These are phyloP conservation scores for Menura novaehollandiae DNA, from an alignment of 2,113 vertebrate species.

Conservation along the genomic window DNA sequence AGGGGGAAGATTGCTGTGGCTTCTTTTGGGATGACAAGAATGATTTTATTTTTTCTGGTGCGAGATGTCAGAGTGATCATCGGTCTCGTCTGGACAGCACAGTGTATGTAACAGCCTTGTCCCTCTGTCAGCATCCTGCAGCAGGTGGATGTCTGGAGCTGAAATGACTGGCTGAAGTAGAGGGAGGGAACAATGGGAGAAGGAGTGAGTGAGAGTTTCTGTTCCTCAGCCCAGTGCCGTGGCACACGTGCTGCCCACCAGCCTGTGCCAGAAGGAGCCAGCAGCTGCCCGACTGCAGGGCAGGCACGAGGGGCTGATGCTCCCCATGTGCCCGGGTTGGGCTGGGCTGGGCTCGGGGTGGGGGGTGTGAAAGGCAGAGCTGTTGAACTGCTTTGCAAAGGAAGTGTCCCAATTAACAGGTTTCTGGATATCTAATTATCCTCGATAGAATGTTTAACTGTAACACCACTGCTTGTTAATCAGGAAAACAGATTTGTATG, in stretches of 20 bases:
- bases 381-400: neutral
- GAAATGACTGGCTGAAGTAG: neutral
- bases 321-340: neutral
- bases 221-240: neutral
- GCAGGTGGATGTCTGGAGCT: neutral
- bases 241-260: neutral
- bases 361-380: neutral
- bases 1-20: neutral
- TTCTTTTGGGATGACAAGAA: neutral
- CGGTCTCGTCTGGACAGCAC: accelerated
- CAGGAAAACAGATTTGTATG: neutral
- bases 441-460: neutral
- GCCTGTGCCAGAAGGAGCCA: accelerated
- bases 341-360: neutral
- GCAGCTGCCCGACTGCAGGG: accelerated
- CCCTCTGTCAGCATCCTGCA: neutral
- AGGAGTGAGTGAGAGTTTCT: neutral
- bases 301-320: neutral
- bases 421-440: constrained; percentile 9
- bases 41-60: neutral
- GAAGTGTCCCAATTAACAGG: neutral
- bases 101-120: neutral
- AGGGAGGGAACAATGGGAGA: neutral
- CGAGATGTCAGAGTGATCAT: neutral
- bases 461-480: neutral